Conservation (phyloP, 2,888 invertebrate species). For the Prosopocoilus inquinatus region DNA sequence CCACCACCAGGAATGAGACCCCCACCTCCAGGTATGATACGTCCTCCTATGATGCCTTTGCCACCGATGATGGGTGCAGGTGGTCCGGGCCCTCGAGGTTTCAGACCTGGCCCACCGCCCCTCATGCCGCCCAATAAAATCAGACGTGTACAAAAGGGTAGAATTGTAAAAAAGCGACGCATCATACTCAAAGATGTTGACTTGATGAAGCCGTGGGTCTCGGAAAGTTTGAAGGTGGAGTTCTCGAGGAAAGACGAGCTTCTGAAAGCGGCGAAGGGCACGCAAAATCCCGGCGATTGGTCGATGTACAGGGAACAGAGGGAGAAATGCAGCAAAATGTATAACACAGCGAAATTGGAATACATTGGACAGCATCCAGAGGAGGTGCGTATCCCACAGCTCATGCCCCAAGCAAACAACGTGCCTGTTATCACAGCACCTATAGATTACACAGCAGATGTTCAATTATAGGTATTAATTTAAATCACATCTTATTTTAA, state of each 20-base stretch:
- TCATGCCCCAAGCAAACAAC: slow-evolving; percentile 49
- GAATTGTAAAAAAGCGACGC: slow-evolving; percentile 38
- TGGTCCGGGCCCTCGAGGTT: slow-evolving; percentile 15
- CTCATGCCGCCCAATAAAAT: slow-evolving; percentile 26
- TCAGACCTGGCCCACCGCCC: slow-evolving; percentile 18
- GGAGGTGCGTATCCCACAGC: slow-evolving; percentile 54
- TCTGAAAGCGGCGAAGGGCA: slow-evolving; percentile 50
- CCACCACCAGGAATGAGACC: slow-evolving; percentile 21
- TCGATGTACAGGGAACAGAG: slow-evolving; percentile 58
- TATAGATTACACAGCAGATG: slow-evolving; percentile 52
- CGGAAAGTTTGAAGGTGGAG: slow-evolving; percentile 55
- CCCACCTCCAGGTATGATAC: slow-evolving; percentile 21
- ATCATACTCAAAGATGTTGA: slow-evolving; percentile 39
- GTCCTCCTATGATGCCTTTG: slow-evolving; percentile 30
- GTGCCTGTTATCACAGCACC: slow-evolving; percentile 47
- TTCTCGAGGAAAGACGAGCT: slow-evolving; percentile 56
- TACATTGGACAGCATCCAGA: slow-evolving; percentile 55
- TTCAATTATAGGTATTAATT: slow-evolving; percentile 49
- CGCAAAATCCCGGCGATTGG: slow-evolving; percentile 57
- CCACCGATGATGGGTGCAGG: slow-evolving; percentile 32
- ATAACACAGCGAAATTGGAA: slow-evolving; percentile 56
- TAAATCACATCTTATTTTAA: slow-evolving; percentile 26
- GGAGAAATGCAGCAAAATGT: slow-evolving; percentile 58
- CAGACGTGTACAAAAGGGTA: slow-evolving; percentile 39
- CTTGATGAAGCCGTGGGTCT: slow-evolving; percentile 60